These are phyloP conservation scores for Hippocampus abdominalis DNA, from an alignment of 2,113 vertebrate genomes.

Conservation along the genomic window DNA sequence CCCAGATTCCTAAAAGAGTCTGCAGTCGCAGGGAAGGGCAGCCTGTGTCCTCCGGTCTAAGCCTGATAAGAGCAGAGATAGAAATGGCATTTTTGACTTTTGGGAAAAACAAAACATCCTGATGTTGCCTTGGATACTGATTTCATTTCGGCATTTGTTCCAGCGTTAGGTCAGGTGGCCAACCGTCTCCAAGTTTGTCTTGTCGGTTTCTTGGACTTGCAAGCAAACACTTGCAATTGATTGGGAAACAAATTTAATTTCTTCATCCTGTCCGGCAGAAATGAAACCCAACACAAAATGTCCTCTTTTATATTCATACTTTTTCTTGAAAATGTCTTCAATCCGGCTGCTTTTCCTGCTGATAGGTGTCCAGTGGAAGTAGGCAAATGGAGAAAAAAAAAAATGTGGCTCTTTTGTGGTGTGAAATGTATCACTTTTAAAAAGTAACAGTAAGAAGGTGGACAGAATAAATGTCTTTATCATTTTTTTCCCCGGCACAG, in stretches of 20 bases:
- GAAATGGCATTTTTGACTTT: constrained; percentile 57
- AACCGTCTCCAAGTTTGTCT: not conserved
- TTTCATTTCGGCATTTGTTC: constrained; percentile 31
- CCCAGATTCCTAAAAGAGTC: constrained; percentile 66
- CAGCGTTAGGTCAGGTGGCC: constrained; percentile 3
- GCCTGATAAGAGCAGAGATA: constrained; percentile 71
- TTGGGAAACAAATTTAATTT: constrained; percentile 2
- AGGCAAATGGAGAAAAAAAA: not conserved
- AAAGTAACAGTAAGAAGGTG: not conserved
- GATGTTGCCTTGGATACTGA: constrained; percentile 44
- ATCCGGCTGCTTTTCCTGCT: not conserved
- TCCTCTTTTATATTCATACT: constrained; percentile 5
- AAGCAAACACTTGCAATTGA: constrained; percentile 3
- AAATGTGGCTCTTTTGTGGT: not conserved
- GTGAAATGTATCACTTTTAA: not conserved
- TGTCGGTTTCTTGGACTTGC: constrained; percentile 13
- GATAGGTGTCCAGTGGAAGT: not conserved
- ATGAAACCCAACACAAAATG: not conserved
- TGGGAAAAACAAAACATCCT: constrained; percentile 50
- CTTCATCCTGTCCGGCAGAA: not conserved
- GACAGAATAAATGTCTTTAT: not conserved
- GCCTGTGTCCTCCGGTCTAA: constrained; percentile 60
- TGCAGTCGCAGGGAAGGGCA: constrained; percentile 66
- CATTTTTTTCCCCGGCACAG: not conserved
- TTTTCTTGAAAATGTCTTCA: not conserved